Base-by-base conservation (phyloP, 1,140 invertebrate species). In the Drosophila orosa region DNA sequence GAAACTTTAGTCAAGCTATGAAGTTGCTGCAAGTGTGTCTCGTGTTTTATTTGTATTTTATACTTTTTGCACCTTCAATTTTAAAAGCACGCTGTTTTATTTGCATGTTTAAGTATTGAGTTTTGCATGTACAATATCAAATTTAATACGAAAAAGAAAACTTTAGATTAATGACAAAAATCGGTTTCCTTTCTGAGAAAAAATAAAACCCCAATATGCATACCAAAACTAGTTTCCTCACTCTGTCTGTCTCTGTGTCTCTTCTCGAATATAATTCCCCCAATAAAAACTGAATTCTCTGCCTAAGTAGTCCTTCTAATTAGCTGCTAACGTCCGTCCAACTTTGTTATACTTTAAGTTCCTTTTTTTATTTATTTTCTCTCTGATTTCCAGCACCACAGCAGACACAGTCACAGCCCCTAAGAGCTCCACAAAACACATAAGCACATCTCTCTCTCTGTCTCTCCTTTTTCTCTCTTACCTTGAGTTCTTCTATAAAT, bases 21-120 rank as follows among this genome's bases (percentile, higher is more conserved):
- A 91, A 91, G 90, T 91, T 91, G 90, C 90, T 91, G 90, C 87
- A 91, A 91, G 86, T 91, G 90, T 91, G 78, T 83, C 77, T 72
- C 72, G 47, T 74, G 68, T 52, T n/a, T 39, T 9, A 45, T 52
- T 57, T 48, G 3, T 22, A 45, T 12, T 19, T 24, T 22, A 37
- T 62, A 50, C 2, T 33, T 44, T 54, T 31, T 59, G 15, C 62
- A 85, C 50, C 25, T 42, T 61, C 1, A 29, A 39, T 33, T 66
- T 33, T 66, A 52, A 25, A 66, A 69, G 63, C 75, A 80, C 67
- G 82, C 50, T 13, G 27, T 40, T 59, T 76, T 31, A 31, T 60
- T 76, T 73, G 62, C 68, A 69, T 40, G 62, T 55, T 50, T 37
- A 25, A 25, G 12, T 5, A 9, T 31, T 60, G 19, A 48, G 45